Evolutionary conservation across 1,140 invertebrate species (phyloP).

Genomic region (Meloidogyne exigua): DNA sequence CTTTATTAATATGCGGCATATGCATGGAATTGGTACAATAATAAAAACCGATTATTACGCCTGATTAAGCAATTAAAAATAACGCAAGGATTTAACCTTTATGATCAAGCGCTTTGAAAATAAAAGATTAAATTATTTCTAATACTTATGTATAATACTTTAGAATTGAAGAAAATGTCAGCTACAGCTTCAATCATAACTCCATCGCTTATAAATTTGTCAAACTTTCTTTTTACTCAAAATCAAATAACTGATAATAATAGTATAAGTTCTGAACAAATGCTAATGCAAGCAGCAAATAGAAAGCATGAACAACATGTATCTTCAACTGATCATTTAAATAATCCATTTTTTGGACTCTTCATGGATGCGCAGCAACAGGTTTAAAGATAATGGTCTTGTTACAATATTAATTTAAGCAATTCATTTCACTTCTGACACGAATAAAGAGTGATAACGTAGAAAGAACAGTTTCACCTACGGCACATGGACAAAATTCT

Average conservation of each 20-base stretch:
- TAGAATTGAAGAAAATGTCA: neutral
- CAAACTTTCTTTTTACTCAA: too few relatives aligned
- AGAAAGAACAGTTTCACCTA: neutral
- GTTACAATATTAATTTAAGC: neutral
- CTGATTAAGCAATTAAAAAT: neutral
- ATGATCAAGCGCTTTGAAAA: neutral
- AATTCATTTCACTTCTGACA: neutral
- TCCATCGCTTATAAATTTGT: too few relatives aligned
- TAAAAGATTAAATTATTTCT: neutral
- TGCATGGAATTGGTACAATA: neutral
- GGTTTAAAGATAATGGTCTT: neutral
- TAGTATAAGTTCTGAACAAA: too few relatives aligned
- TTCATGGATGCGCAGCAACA: neutral
- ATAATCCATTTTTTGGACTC: neutral
- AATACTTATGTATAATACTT: neutral
- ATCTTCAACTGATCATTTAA: too few relatives aligned
- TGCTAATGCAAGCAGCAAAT: too few relatives aligned
- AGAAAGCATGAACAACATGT: neutral
- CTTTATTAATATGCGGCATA: neutral
- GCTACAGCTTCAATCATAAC: neutral
- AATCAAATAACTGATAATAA: too few relatives aligned
- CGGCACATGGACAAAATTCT: neutral
- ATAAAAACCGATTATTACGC: neutral
- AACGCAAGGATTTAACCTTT: neutral
- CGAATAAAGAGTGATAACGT: neutral